Base-by-base conservation (phyloP, 1,140 invertebrate genomes). In the Platorchestia sp. region DNA sequence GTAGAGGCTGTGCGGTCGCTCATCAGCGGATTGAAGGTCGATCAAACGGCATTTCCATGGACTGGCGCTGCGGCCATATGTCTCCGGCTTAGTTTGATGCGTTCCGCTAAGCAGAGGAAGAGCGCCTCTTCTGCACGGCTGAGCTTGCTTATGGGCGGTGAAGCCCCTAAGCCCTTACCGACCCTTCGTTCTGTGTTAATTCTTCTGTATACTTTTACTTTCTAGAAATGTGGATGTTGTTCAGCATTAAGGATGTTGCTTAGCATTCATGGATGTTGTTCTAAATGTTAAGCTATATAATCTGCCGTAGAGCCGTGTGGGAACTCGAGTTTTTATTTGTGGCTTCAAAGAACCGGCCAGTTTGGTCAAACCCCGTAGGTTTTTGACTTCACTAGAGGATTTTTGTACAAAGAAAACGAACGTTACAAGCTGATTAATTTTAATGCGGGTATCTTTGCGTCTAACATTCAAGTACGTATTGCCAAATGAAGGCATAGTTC, bases 41-140 rank as follows among this genome's bases (percentile, higher is more conserved):
- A 89, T 89, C 87, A 44, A 44, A 89, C 43, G 87, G 43, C 87
- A 89, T 42, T 75, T 89, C 87, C 87, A 89, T 89, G 87, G 43
- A 41, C 87, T 89, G 87, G 27, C 41, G 41, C 87, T 89, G 41
- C 41, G n/a, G 87, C 87, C 87, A 42, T 89, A 7, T 27, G 41
- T 89, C 87, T 89, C 41, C 41, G 27, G 87, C 87, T 89, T 89
- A 89, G 87, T 89, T 89, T 89, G 87, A 89, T 89, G 5, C 27
- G 87, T 89, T 22, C 43, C 43, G 41, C 87, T 42, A 89, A 89
- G 87, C 87, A 89, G 36, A 89, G n/a, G 87, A 42, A 41, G 87
- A 42, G 87, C 87, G 87, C 10, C 27, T 43, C 87, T 16, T 22
- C n/a, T 89, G 41, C 41, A 36, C 59, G 87, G 87, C n/a, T 89